Percentiles rank a stretch among this genome's conserved stretches.
These are phyloP conservation scores for Myathropa florea DNA, from an alignment of 2,888 invertebrate species.

Conservation along the genomic window DNA sequence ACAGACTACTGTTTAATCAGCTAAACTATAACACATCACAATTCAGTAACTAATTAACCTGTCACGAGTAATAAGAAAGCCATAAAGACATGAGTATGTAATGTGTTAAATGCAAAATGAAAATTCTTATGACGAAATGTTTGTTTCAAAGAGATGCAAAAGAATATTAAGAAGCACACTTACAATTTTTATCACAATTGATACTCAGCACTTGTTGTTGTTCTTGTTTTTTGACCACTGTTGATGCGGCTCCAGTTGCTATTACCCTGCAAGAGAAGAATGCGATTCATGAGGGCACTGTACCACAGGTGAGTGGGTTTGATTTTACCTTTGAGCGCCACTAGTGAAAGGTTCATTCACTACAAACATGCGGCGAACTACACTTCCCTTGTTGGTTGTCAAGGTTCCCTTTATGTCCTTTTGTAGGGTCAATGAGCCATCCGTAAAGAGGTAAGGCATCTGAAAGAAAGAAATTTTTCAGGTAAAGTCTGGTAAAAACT, in stretches of 20 bases:
- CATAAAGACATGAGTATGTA: not conserved
- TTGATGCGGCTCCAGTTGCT: conserved; percentile 78
- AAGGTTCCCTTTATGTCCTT: conserved; percentile 80
- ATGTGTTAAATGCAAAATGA: not conserved
- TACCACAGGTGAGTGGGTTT: not conserved
- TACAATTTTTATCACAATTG: conserved; percentile 81
- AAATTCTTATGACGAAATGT: not conserved
- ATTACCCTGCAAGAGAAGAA: conserved; percentile 78
- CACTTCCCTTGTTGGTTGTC: conserved; percentile 79
- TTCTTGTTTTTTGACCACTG: conserved; percentile 80
- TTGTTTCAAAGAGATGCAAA: not conserved
- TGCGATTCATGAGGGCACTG: not conserved
- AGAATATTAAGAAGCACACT: conserved; percentile 72
- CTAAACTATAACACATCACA: not conserved
- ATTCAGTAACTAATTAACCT: not conserved
- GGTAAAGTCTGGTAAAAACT: not conserved
- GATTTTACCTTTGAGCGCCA: conserved; percentile 79
- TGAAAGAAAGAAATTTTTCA: conserved; percentile 62
- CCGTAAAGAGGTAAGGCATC: conserved; percentile 81
- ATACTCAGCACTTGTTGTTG: conserved; percentile 80
- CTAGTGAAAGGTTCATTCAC: conserved; percentile 80
- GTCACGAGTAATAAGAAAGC: not conserved
- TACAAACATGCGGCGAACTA: conserved; percentile 81
- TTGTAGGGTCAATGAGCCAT: conserved; percentile 80
- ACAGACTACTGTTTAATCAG: not conserved